phyloP scores from a whole-genome alignment of 64 coral and sea anemone species.

The Porites australiensis region DNA sequence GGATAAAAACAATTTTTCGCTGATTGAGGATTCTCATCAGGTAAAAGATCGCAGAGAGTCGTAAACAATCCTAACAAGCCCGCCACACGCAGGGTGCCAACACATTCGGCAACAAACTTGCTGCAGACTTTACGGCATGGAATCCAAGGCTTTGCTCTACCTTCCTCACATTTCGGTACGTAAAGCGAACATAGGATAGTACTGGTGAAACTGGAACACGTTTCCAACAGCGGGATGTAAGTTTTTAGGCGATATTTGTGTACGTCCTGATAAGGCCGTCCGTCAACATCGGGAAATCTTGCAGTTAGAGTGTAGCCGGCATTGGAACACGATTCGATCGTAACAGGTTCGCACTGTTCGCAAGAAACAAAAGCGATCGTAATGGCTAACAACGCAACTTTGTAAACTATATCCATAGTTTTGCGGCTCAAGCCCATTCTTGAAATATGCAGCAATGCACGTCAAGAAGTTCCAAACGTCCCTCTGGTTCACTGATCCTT shows the following conservation, averaged over 20 bases:
- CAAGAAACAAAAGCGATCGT: background rate
- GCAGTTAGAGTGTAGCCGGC: slow-evolving; percentile 53
- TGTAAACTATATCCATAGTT: background rate
- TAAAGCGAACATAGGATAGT: slow-evolving; percentile 63
- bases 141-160: background rate
- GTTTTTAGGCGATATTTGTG: background rate
- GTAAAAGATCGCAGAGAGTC: slow-evolving; percentile 54
- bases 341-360: slow-evolving; percentile 27
- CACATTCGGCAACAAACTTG: slow-evolving; percentile 42
- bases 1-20: slow-evolving; percentile 23
- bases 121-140: slow-evolving; percentile 65
- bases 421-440: background rate
- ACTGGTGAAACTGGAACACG: slow-evolving; percentile 37
- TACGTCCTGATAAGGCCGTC: slow-evolving; percentile 47
- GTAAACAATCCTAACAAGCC: slow-evolving; percentile 36
- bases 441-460: no score
- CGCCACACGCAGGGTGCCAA: background rate
- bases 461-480: no score
- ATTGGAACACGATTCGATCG: slow-evolving; percentile 19
- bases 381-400: background rate
- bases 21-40: background rate
- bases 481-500: no score
- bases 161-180: slow-evolving; percentile 61
- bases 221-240: background rate
- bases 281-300: slow-evolving; percentile 41